A percentile compares a stretch with the other conserved stretches of the same genome.
phyloP scores from a whole-genome alignment of 2,113 vertebrate species.

The Peromyscus californicus region DNA sequence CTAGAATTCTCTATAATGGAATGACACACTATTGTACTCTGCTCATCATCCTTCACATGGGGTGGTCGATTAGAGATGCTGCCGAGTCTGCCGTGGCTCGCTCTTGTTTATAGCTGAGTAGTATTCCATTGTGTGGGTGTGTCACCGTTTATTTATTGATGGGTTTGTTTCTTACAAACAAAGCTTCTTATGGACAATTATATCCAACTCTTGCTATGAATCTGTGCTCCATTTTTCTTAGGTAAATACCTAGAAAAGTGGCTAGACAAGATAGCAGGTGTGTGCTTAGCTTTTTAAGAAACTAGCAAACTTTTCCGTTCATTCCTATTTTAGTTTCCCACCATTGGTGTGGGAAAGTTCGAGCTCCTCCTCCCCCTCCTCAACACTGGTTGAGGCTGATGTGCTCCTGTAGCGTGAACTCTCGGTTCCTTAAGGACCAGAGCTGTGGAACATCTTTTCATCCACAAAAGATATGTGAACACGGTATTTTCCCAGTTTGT shows the following conservation, averaged over 20 bases:
- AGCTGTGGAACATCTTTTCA: neutral
- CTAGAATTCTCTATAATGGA: neutral
- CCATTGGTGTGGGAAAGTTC: neutral
- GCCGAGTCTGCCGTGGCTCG: too few relatives aligned
- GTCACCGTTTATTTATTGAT: neutral
- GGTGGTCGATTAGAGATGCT: neutral
- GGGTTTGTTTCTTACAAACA: constrained; percentile 41
- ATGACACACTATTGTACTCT: too few relatives aligned
- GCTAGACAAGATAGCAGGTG: neutral
- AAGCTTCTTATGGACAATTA: neutral
- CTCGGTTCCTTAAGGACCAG: neutral
- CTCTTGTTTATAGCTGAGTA: neutral
- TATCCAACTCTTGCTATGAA: neutral
- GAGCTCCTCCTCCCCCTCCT: neutral
- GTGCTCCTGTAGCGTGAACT: neutral
- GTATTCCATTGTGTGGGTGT: neutral
- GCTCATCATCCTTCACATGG: neutral
- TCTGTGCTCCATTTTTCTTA: neutral
- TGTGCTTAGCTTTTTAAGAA: constrained; percentile 56
- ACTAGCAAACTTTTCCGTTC: constrained; percentile 20
- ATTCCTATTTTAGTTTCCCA: neutral
- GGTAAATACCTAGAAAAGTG: neutral
- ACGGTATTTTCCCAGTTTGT: neutral
- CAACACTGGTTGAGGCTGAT: neutral
- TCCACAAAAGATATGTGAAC: neutral